Evolutionary conservation across 2,797 vertebrate genomes (phyloP).

Genomic region (Tarsius wallacei): DNA sequence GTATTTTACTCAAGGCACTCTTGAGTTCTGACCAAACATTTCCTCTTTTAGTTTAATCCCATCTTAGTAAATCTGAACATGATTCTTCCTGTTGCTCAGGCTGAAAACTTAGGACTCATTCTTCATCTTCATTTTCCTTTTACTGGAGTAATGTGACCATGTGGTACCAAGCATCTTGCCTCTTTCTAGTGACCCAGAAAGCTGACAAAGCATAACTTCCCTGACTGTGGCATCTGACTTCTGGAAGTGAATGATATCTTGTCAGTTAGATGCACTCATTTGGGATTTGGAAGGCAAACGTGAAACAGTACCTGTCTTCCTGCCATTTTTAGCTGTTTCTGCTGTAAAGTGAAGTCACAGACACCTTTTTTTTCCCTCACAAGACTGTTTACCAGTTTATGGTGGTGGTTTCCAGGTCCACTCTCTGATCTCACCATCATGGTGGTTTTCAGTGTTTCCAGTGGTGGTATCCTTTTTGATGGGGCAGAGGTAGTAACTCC

Average conservation of each 20-base stretch:
- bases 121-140: not conserved
- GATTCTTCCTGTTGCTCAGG: not conserved
- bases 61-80: not conserved
- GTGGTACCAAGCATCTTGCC: not conserved
- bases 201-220: not conserved
- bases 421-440: not conserved
- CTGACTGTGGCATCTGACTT: not conserved
- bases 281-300: not conserved
- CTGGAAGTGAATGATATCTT: not conserved
- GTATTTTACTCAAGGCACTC: not conserved
- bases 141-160: not conserved
- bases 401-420: not conserved
- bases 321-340: not conserved
- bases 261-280: not conserved
- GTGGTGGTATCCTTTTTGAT: not conserved
- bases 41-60: not conserved
- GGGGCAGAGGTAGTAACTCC: not conserved
- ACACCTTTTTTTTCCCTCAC: not conserved
- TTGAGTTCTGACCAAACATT: not conserved
- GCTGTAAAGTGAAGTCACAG: not conserved
- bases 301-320: not conserved
- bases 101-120: not conserved
- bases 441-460: not conserved
- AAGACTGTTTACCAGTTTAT: not conserved
- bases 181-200: constrained; percentile 1